Percentiles rank a stretch among this genome's conserved stretches.
Conservation (phyloP, 1,140 invertebrate species). For the Leptonema lineaticorne region DNA sequence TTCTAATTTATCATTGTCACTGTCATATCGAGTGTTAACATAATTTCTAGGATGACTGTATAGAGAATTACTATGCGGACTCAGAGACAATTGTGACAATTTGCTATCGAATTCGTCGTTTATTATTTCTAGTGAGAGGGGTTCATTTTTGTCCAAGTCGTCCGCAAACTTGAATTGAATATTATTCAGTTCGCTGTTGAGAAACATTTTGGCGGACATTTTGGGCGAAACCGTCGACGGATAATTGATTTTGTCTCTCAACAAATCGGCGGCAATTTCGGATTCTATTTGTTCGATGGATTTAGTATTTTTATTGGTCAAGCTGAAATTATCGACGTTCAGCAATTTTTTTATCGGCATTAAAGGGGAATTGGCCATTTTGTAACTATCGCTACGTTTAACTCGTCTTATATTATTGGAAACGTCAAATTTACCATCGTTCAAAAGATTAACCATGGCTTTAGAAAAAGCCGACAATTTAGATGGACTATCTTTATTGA, state of each 20-base stretch:
- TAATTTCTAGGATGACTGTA: conserved; percentile 35
- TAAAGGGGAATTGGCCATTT: conserved; percentile 74
- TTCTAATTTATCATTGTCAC: conserved; percentile 29
- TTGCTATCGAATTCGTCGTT: conserved; percentile 46
- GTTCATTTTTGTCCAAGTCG: conserved; percentile 28
- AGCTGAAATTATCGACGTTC: conserved; percentile 52
- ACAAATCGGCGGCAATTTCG: conserved; percentile 63
- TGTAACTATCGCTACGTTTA: conserved; percentile 83
- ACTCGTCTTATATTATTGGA: conserved; percentile 55
- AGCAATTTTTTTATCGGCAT: conserved; percentile 58
- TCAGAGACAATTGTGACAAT: conserved; percentile 50
- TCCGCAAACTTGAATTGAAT: conserved; percentile 39
- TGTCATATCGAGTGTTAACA: conserved; percentile 42
- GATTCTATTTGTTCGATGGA: conserved; percentile 60
- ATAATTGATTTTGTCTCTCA: conserved; percentile 69
- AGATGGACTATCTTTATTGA: conserved; percentile 6
- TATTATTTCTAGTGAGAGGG: conserved; percentile 24
- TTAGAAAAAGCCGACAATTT: conserved; percentile 35
- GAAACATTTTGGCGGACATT: conserved; percentile 41
- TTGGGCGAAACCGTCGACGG: conserved; percentile 62
- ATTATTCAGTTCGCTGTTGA: conserved; percentile 36
- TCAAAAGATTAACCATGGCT: conserved; percentile 36
- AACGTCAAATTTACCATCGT: conserved; percentile 43
- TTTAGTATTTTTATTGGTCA: conserved; percentile 51
- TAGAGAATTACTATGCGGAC: conserved; percentile 51